Conservation (phyloP, 2,113 vertebrate genomes). For the Dromaius novaehollandiae region DNA sequence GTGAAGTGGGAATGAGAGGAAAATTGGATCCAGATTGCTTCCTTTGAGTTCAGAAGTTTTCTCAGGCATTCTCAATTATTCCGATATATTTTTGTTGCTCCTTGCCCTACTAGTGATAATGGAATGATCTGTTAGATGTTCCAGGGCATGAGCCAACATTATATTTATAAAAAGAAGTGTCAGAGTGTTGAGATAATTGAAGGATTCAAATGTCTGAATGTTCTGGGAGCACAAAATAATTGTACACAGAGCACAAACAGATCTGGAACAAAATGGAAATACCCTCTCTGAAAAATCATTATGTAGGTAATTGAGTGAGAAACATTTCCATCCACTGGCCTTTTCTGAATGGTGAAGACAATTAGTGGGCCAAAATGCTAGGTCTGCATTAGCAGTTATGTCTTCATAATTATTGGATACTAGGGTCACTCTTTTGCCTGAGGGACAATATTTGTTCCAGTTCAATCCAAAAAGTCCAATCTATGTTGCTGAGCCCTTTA, state of each 20-base stretch:
- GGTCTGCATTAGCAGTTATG: slow-evolving; percentile 33
- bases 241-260: slow-evolving; percentile 19
- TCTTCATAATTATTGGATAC: slow-evolving; percentile 2
- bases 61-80: slow-evolving; percentile 12
- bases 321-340: neutral
- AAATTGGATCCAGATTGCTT: slow-evolving; percentile 27
- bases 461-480: slow-evolving; percentile 3
- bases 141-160: neutral
- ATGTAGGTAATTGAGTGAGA: neutral
- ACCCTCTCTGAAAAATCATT: neutral
- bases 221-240: slow-evolving; percentile 35
- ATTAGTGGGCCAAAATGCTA: slow-evolving; percentile 27
- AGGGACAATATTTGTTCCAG: neutral
- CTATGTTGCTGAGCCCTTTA: slow-evolving; percentile 1
- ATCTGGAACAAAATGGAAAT: slow-evolving; percentile 7
- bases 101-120: slow-evolving; percentile 50
- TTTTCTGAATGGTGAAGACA: slow-evolving; percentile 18
- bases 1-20: neutral
- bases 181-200: slow-evolving; percentile 30
- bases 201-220: slow-evolving; percentile 6
- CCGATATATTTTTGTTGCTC: slow-evolving; percentile 26
- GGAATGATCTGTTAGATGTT: slow-evolving; percentile 7
- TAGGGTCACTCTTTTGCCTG: neutral
- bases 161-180: slow-evolving; percentile 34
- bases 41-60: neutral